phyloP scores from a whole-genome alignment of 2,113 vertebrate genomes.

The Mus musculus region DNA sequence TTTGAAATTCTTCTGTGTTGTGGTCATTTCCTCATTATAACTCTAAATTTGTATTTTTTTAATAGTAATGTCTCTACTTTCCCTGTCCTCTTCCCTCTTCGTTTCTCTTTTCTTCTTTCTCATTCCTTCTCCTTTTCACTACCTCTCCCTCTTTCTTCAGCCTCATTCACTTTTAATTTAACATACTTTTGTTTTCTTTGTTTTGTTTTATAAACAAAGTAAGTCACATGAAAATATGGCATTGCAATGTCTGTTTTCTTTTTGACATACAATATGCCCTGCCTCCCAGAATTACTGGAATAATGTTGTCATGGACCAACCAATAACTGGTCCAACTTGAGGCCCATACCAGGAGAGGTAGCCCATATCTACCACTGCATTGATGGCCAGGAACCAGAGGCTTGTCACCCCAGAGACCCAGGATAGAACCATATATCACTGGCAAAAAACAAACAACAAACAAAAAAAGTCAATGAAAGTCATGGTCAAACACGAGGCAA shows the following conservation, averaged over 20 bases:
- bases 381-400: too few relatives aligned
- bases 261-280: too few relatives aligned
- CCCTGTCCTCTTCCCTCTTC: not conserved
- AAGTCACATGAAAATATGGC: not conserved
- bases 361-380: too few relatives aligned
- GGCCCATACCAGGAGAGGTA: too few relatives aligned
- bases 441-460: too few relatives aligned
- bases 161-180: not conserved
- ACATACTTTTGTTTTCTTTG: not conserved
- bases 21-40: not conserved
- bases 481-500: not conserved
- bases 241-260: not conserved
- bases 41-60: not conserved
- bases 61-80: too few relatives aligned
- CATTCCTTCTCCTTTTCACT: not conserved
- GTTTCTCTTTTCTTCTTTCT: not conserved
- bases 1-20: not conserved
- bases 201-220: not conserved
- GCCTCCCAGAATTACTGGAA: too few relatives aligned
- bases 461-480: too few relatives aligned
- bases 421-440: too few relatives aligned
- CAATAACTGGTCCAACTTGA: too few relatives aligned
- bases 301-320: too few relatives aligned
- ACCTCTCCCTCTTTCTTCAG: not conserved
- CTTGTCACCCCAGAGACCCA: too few relatives aligned